Percentiles rank a stretch among this genome's conserved stretches.
phyloP scores from a whole-genome alignment of 2,888 invertebrate genomes.

The Tenthredo amoena region DNA sequence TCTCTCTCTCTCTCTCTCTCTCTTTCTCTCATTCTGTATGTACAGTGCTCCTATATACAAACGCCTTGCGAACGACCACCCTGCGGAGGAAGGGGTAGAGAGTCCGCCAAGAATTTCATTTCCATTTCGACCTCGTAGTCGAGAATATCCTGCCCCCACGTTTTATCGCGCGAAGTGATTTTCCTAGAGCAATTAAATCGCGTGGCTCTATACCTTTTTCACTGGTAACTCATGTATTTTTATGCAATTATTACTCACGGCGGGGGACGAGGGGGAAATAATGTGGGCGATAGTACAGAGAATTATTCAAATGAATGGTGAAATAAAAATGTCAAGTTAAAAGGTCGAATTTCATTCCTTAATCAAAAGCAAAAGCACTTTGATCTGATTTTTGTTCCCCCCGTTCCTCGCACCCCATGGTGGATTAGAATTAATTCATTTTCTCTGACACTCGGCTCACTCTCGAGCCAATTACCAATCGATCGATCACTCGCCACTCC shows the following conservation, averaged over 20 bases:
- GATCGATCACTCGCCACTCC: not conserved
- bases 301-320: not conserved
- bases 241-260: not conserved
- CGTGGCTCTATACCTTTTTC: not conserved
- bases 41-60: not conserved
- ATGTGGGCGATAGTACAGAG: not conserved
- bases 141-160: not conserved
- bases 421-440: not conserved
- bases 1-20: not conserved
- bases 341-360: not conserved
- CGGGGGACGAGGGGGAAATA: not conserved
- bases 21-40: not conserved
- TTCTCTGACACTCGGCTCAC: not conserved
- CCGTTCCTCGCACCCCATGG: not conserved
- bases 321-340: not conserved
- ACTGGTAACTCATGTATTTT: not conserved
- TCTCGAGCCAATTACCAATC: not conserved
- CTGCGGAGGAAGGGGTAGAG: conserved; percentile 1
- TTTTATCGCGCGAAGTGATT: conserved; percentile 5
- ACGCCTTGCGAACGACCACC: conserved; percentile 28
- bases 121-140: not conserved
- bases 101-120: conserved; percentile 40
- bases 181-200: not conserved
- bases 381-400: not conserved
- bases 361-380: conserved; percentile 9